Percentiles rank a stretch among this genome's conserved stretches.
Evolutionary conservation across 2,797 vertebrate species (phyloP).

Genomic region (Manis javanica): DNA sequence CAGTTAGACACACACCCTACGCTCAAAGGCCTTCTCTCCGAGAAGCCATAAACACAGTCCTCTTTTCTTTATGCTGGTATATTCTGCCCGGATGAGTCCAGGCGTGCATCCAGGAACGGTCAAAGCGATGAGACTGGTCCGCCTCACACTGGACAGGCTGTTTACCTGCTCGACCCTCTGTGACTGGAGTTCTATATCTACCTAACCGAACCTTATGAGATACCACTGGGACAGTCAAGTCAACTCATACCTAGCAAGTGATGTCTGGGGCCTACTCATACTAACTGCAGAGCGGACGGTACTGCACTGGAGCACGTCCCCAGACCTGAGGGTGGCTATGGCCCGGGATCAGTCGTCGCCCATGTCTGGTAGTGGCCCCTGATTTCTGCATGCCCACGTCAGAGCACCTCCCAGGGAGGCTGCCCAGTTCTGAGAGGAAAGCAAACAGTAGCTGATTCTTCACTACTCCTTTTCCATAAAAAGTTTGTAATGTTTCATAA

Average conservation of each 20-base stretch:
- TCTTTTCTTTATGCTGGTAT: not conserved
- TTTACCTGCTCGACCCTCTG: not conserved
- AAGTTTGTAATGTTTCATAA: too few relatives aligned
- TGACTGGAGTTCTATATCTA: not conserved
- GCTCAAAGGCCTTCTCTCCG: not conserved
- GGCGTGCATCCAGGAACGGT: not conserved
- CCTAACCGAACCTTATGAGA: not conserved
- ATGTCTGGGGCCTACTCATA: not conserved
- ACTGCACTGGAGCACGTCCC: not conserved
- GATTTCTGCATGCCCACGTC: not conserved
- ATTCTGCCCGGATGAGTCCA: not conserved
- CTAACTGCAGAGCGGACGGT: not conserved
- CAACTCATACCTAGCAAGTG: not conserved
- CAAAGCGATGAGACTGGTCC: not conserved
- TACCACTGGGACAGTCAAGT: not conserved
- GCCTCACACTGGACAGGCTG: not conserved
- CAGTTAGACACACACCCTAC: slow-evolving; percentile 69
- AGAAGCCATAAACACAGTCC: not conserved
- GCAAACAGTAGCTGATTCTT: not conserved
- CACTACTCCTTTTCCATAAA: not conserved
- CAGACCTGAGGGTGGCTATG: too few relatives aligned
- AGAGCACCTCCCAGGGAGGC: not conserved
- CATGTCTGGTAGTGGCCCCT: not conserved
- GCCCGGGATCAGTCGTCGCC: not conserved
- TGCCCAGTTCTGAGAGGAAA: fast-evolving